Evolutionary conservation across 2,797 vertebrate genomes (phyloP), one percentile per base, ranked within the genome.

Genomic region (Austrolebias charrua): DNA sequence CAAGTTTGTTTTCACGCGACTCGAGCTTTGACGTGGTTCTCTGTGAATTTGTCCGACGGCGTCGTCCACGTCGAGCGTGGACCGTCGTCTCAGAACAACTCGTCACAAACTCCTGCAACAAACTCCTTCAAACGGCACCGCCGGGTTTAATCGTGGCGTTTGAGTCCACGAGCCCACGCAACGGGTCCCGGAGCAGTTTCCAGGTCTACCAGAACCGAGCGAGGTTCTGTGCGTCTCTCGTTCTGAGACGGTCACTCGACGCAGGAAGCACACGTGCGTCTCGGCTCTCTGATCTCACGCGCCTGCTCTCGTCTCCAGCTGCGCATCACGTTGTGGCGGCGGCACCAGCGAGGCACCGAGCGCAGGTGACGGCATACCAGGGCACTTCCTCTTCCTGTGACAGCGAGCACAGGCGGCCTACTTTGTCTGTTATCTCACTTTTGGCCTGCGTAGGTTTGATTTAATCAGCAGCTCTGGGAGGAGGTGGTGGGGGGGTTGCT

Each of bases 381-480:
- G 79, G 78, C 78, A 73, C 86, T 87, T 91, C 88, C 85, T 85
- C 83, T 88, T 91, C 88, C 89, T 91, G 82, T 88, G 73, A 79
- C 79, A 87, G 86, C 86, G 85, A 78, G 84, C 49, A 61, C 81
- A 85, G 59, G 80, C 83, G 92, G 86, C 92, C 92, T 92, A 92
- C 86, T 92, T 93, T 88, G 78, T 50, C 60, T 71, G 28, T 7
- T 82, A 78, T 81, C 74, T 43, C 55, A 35, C 80, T 71, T 67
- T 82, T 66, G 64, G 73, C 72, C 78, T 55, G 65, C 31, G 35
- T 60, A 67, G 75, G 76, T 78, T 61, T 81, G 91, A 92, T 92
- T 61, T 86, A 88, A 92, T 92, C 91, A 79, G 86, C 67, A 72
- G 45, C 74, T 60, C 63, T 6, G 15, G 11, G 38, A 49, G 29